Percentiles rank a stretch among this genome's conserved stretches.
These are phyloP conservation scores for Sycobia sp. DNA, from an alignment of 1,140 invertebrate genomes.

Conservation along the genomic window DNA sequence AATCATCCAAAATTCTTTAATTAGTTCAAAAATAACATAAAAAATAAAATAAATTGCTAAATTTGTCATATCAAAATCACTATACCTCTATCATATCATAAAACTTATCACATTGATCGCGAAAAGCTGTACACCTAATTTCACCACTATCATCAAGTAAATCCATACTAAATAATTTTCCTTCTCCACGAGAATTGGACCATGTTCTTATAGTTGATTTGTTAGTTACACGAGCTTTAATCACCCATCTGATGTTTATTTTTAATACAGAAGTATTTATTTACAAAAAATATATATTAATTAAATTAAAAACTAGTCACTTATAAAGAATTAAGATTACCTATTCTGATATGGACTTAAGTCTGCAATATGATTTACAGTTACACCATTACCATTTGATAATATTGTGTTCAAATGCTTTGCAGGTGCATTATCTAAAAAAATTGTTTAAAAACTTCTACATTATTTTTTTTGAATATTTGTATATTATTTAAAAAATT, in stretches of 20 bases:
- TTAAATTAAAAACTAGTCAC: not conserved
- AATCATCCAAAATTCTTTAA: constrained; percentile 1
- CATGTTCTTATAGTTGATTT: constrained; percentile 85
- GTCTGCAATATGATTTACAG: constrained; percentile 71
- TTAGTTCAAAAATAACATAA: no score
- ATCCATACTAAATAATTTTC: constrained; percentile 92
- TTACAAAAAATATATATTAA: constrained; percentile 30
- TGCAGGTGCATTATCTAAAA: not conserved
- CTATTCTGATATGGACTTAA: constrained; percentile 91
- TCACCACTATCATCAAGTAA: constrained; percentile 93
- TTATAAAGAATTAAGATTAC: constrained; percentile 58
- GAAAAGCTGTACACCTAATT: constrained; percentile 94
- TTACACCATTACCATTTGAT: constrained; percentile 38
- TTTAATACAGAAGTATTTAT: no score
- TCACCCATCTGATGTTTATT: constrained; percentile 90
- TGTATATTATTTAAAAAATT: not conserved
- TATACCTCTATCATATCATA: constrained; percentile 86
- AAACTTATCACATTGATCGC: constrained; percentile 86
- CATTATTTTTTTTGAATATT: not conserved
- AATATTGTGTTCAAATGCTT: constrained; percentile 35
- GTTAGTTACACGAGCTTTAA: constrained; percentile 85
- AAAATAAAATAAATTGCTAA: not conserved
- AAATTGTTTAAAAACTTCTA: no score
- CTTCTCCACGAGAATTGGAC: constrained; percentile 91
- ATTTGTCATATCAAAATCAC: constrained; percentile 7